phyloP scores from a whole-genome alignment of 2,113 vertebrate genomes.

The Mungos mungo region DNA sequence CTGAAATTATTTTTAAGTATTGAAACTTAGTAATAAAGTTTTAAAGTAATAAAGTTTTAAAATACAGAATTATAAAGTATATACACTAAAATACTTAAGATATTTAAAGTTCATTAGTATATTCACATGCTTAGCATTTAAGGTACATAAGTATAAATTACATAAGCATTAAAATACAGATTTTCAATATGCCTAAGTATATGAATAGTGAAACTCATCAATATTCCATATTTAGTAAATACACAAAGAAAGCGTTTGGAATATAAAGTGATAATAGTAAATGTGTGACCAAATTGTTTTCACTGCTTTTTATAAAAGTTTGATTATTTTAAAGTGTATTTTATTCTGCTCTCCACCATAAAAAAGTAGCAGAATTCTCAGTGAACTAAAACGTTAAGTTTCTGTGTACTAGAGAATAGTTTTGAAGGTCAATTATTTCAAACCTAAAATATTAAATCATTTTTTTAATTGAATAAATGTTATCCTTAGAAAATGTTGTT shows the following conservation, averaged over 20 bases:
- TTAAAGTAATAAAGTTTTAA: conserved; percentile 29
- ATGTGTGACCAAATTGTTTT: neutral
- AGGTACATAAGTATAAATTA: neutral
- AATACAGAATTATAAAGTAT: conserved; percentile 2
- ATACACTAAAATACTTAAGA: neutral
- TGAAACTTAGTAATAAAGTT: conserved; percentile 18
- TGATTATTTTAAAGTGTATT: neutral
- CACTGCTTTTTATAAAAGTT: neutral
- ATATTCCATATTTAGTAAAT: conserved; percentile 6
- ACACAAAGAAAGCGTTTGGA: conserved; percentile 32
- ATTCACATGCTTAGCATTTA: neutral
- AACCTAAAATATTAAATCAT: conserved; percentile 19
- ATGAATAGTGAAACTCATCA: neutral
- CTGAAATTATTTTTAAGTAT: conserved; percentile 53
- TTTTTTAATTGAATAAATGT: conserved; percentile 18
- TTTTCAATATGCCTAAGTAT: conserved; percentile 10
- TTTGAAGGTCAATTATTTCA: conserved; percentile 33
- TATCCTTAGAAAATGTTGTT: neutral
- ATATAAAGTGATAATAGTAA: conserved; percentile 19
- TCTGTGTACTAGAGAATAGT: neutral
- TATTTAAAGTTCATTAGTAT: conserved; percentile 43
- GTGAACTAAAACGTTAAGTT: neutral
- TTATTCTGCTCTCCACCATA: neutral
- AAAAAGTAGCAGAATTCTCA: neutral
- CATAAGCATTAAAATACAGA: neutral